Conservation (phyloP, 2,888 invertebrate species). For the Apomyelois bistriatella region DNA sequence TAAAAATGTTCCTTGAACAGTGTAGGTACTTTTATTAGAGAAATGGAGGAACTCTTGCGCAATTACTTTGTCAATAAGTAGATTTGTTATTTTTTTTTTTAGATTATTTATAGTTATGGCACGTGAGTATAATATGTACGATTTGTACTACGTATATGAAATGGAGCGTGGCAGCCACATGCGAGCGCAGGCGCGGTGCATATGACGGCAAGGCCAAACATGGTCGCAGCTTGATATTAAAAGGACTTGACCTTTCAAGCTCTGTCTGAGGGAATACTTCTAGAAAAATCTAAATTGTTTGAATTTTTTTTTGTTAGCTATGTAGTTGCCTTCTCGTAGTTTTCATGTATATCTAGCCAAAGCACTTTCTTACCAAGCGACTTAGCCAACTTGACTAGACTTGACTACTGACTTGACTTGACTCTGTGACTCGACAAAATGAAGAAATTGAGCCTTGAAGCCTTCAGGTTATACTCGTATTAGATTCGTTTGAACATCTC, state of each 20-base stretch:
- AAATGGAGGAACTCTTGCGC: not conserved
- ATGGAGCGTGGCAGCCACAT: not conserved
- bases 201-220: conserved; percentile 8
- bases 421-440: no score
- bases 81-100: not conserved
- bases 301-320: not conserved
- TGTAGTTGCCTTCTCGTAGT: no score
- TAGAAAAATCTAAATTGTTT: not conserved
- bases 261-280: not conserved
- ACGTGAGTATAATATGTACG: not conserved
- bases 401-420: no score
- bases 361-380: no score
- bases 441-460: no score
- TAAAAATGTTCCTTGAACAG: no score
- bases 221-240: not conserved
- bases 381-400: no score
- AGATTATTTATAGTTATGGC: not conserved
- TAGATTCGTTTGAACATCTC: no score
- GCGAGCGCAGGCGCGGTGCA: not conserved
- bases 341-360: no score
- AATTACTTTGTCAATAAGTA: not conserved
- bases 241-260: conserved; percentile 1
- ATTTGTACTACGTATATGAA: not conserved
- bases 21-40: no score
- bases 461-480: no score